Percentiles rank a stretch among this genome's conserved stretches.
phyloP scores from a whole-genome alignment of 1,140 invertebrate species.

The Pectinophora gossypiella region DNA sequence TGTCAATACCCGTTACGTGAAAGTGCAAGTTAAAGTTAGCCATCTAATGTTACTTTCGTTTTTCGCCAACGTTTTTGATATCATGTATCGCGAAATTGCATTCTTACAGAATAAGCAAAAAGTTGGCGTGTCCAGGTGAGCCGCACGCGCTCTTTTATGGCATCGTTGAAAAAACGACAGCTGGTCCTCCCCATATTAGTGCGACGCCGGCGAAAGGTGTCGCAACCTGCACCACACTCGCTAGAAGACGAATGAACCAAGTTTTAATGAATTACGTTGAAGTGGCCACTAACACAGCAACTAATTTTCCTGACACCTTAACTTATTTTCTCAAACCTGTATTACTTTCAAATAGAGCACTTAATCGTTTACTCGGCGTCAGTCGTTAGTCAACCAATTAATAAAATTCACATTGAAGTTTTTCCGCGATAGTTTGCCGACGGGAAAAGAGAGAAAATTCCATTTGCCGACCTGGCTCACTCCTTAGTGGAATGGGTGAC shows the following conservation, averaged over 20 bases:
- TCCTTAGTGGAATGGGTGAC: slow-evolving; percentile 20
- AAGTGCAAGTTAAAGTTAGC: slow-evolving; percentile 14
- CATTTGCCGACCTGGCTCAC: slow-evolving; percentile 26
- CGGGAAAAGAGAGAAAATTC: slow-evolving; percentile 45
- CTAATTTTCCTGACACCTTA: slow-evolving; percentile 32
- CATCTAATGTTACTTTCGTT: slow-evolving; percentile 4
- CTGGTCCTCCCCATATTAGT: slow-evolving; percentile 48
- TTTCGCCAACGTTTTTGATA: neutral
- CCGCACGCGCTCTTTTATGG: slow-evolving; percentile 22
- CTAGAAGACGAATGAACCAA: slow-evolving; percentile 22
- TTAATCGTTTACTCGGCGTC: slow-evolving; percentile 17
- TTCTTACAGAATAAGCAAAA: slow-evolving; percentile 17
- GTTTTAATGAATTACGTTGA: slow-evolving; percentile 27
- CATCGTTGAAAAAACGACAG: slow-evolving; percentile 49
- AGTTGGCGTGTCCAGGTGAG: slow-evolving; percentile 34
- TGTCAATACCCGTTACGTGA: slow-evolving; percentile 13
- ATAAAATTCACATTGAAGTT: slow-evolving; percentile 50
- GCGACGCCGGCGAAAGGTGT: slow-evolving; percentile 45
- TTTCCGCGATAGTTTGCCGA: slow-evolving; percentile 35
- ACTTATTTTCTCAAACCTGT: slow-evolving; percentile 13
- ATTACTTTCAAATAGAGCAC: slow-evolving; percentile 23
- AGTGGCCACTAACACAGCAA: slow-evolving; percentile 25
- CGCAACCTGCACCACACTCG: slow-evolving; percentile 25
- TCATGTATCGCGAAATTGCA: neutral
- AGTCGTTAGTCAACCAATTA: slow-evolving; percentile 31